Evolutionary conservation across 2,888 invertebrate species (phyloP).

Genomic region (Eilema sororculum): DNA sequence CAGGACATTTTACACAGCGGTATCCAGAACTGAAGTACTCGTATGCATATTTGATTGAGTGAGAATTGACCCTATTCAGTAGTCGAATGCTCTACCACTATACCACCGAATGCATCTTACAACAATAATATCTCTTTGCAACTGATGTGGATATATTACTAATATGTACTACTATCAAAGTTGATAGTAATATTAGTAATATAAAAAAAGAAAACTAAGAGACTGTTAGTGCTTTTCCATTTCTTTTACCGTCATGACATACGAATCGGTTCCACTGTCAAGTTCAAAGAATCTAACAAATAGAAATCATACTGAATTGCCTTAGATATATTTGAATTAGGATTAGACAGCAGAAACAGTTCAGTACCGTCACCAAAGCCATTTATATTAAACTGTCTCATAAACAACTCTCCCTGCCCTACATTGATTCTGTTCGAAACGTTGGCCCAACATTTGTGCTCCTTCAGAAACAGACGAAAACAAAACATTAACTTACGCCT

Average conservation of each 20-base stretch:
- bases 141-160: no score
- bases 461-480: conserved; percentile 7
- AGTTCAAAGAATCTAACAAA: neutral
- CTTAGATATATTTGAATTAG: neutral
- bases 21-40: no score
- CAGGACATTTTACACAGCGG: no score
- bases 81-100: no score
- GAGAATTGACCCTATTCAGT: no score
- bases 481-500: conserved; percentile 19
- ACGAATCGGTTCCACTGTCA: neutral
- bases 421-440: neutral
- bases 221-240: no score
- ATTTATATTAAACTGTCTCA: conserved; percentile 2
- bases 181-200: no score
- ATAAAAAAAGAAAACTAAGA: no score
- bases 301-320: neutral
- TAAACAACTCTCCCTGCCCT: neutral
- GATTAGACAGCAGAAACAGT: neutral
- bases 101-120: no score
- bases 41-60: no score
- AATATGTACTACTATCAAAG: no score
- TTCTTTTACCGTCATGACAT: neutral
- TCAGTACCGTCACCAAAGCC: neutral
- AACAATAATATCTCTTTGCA: no score
- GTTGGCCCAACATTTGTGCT: conserved; percentile 8